phyloP scores from a whole-genome alignment of 1,140 invertebrate species.

The Apolygus lucorum region DNA sequence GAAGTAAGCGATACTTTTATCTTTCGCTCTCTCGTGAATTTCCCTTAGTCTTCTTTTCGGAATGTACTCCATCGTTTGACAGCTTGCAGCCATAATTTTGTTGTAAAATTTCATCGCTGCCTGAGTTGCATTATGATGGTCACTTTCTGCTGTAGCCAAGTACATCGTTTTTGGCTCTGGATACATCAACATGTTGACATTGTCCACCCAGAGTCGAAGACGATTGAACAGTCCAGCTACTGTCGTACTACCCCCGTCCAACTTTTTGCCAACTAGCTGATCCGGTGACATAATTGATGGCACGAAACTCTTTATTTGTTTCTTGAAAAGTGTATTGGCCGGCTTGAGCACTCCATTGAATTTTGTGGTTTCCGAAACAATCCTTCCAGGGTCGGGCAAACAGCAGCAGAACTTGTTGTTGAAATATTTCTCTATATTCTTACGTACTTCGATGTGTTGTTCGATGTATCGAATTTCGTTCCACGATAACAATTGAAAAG shows the following conservation, averaged over 20 bases:
- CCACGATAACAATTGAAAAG: too few species aligned
- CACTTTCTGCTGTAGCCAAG: neutral
- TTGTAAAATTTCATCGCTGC: neutral
- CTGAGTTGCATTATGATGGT: neutral
- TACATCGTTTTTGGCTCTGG: neutral
- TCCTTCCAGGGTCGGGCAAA: neutral
- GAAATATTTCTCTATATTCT: neutral
- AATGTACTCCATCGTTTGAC: neutral
- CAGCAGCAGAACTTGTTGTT: neutral
- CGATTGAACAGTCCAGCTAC: neutral
- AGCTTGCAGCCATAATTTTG: neutral
- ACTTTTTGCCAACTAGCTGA: neutral
- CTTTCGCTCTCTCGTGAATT: neutral
- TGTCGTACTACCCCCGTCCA: neutral
- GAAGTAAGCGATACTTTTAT: neutral
- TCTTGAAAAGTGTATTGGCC: neutral
- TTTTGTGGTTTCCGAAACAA: neutral
- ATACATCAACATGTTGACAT: neutral
- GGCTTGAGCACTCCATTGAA: neutral
- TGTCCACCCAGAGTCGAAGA: neutral
- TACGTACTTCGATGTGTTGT: neutral
- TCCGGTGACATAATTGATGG: neutral
- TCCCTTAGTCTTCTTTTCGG: neutral
- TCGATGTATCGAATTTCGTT: neutral
- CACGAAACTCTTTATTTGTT: neutral